Conservation (phyloP, 2,797 vertebrate species). For the Gambelia wislizenii region DNA sequence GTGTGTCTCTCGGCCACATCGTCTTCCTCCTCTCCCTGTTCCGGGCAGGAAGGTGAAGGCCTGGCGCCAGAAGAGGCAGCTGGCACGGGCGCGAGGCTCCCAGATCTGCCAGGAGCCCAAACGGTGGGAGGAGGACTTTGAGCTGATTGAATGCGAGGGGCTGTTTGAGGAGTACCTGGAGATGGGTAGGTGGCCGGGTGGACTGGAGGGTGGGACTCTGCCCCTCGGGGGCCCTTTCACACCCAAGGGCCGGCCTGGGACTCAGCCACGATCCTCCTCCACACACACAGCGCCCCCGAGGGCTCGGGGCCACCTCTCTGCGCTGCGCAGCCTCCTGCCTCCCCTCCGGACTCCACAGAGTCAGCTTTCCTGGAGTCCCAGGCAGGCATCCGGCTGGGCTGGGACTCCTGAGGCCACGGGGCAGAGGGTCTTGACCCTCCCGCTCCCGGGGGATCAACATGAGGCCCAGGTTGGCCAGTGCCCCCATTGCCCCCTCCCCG, state of each 20-base stretch:
- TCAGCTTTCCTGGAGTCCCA: neutral
- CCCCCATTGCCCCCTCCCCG: neutral
- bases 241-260: no score
- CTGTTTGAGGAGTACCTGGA: slow-evolving; percentile 87
- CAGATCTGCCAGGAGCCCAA: slow-evolving; percentile 71
- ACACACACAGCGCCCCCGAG: no score
- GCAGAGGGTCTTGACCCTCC: no score
- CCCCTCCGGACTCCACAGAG: neutral
- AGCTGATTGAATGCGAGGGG: slow-evolving; percentile 82
- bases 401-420: no score
- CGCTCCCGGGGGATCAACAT: no score
- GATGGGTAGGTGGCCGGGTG: slow-evolving; percentile 79
- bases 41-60: slow-evolving; percentile 83
- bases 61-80: slow-evolving; percentile 79
- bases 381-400: neutral
- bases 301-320: no score
- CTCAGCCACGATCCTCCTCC: no score
- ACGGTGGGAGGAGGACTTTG: slow-evolving; percentile 84
- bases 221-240: rapidly evolving
- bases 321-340: no score
- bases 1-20: no score
- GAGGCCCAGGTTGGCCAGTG: no score
- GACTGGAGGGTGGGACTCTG: neutral
- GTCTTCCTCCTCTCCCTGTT: neutral
- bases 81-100: slow-evolving; percentile 75